A percentile compares a stretch with the other conserved stretches of the same genome.
Evolutionary conservation across 2,888 invertebrate genomes (phyloP).

Genomic region (Drosophila falleni): DNA sequence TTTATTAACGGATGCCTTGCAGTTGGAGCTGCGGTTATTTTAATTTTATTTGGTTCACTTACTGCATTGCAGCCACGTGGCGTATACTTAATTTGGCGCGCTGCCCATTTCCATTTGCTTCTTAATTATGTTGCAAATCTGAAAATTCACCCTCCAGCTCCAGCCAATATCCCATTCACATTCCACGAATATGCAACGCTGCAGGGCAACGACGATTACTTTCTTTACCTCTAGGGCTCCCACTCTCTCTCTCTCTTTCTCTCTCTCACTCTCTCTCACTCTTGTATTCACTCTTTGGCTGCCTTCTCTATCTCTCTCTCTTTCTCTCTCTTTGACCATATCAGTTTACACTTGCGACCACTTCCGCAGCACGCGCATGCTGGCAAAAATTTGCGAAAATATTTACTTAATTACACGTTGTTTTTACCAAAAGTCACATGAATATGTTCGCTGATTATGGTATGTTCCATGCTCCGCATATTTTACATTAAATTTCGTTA

Average conservation of each 20-base stretch:
- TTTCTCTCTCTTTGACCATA: slow-evolving; percentile 24
- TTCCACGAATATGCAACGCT: slow-evolving; percentile 38
- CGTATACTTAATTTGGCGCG: slow-evolving; percentile 58
- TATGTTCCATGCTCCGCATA: slow-evolving; percentile 43
- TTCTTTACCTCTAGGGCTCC: slow-evolving; percentile 2
- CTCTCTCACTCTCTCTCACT: too few relatives aligned
- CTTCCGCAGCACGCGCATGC: slow-evolving; percentile 22
- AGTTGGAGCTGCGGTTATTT: slow-evolving; percentile 30
- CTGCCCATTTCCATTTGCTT: slow-evolving; percentile 45
- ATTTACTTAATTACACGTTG: slow-evolving; percentile 64
- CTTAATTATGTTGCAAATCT: slow-evolving; percentile 64
- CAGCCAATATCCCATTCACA: slow-evolving; percentile 31
- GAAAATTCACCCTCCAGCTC: slow-evolving; percentile 14
- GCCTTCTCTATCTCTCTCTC: slow-evolving; percentile 5
- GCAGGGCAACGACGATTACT: slow-evolving; percentile 1
- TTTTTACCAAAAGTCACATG: slow-evolving; percentile 44
- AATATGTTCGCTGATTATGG: slow-evolving; percentile 47
- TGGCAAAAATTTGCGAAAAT: slow-evolving; percentile 46
- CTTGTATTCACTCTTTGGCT: not conserved
- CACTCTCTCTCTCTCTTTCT: not conserved
- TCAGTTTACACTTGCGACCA: slow-evolving; percentile 39
- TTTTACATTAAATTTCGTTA: slow-evolving; percentile 39
- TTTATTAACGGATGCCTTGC: slow-evolving; percentile 45
- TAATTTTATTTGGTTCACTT: slow-evolving; percentile 32
- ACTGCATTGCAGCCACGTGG: slow-evolving; percentile 37